A percentile compares a stretch with the other conserved stretches of the same genome.
phyloP scores from a whole-genome alignment of 2,888 invertebrate genomes.

The Exephanes ischioxanthus region DNA sequence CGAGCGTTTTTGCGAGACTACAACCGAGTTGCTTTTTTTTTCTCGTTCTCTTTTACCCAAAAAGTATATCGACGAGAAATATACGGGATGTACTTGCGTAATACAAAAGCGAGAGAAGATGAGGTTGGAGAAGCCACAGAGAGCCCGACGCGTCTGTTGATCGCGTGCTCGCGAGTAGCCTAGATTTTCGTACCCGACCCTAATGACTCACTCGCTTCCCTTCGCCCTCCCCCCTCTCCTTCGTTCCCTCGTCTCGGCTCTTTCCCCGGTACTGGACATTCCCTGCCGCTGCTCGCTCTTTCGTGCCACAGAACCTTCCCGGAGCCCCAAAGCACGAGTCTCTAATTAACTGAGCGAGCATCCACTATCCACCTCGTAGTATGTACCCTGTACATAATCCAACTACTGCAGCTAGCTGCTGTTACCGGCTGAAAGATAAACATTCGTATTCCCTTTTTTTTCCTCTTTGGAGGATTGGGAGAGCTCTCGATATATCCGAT shows the following conservation, averaged over 20 bases:
- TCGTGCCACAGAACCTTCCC: conserved; percentile 30
- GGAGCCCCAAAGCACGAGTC: conserved; percentile 42
- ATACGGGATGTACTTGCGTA: background rate
- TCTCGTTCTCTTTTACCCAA: conserved; percentile 2
- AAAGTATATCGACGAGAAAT: conserved; percentile 27
- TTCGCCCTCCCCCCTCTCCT: conserved; percentile 26
- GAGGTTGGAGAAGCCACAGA: conserved; percentile 7
- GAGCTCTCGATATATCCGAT: conserved; percentile 28
- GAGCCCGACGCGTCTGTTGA: conserved; percentile 38
- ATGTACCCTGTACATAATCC: background rate
- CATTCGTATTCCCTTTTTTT: conserved; percentile 62
- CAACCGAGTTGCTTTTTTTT: background rate
- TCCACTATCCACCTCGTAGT: conserved; percentile 20
- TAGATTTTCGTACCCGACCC: conserved; percentile 66
- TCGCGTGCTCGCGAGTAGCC: conserved; percentile 65
- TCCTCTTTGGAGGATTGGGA: background rate
- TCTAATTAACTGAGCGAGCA: conserved; percentile 65
- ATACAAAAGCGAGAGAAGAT: conserved; percentile 32
- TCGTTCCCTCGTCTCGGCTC: conserved; percentile 6
- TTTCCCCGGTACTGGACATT: conserved; percentile 34
- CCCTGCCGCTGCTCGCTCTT: conserved; percentile 31
- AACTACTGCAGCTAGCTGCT: background rate
- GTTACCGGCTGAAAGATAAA: conserved; percentile 61
- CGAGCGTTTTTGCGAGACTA: background rate
- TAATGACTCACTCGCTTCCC: conserved; percentile 67